These are phyloP conservation scores for Papilio elwesi DNA, from an alignment of 2,888 invertebrate species.

Conservation along the genomic window DNA sequence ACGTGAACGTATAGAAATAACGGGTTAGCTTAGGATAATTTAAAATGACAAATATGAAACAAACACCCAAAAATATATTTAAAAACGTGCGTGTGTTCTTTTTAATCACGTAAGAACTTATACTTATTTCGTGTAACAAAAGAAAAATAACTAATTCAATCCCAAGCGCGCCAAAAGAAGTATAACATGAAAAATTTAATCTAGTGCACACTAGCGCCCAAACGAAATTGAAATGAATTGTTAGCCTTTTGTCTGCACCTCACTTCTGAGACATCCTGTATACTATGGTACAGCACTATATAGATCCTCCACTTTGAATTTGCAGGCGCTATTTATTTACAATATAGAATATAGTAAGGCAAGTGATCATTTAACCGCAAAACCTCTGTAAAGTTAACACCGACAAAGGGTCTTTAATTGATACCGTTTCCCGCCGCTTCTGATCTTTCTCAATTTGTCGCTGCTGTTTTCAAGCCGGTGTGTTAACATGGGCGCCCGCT, in stretches of 20 bases:
- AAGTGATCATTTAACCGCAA: slow-evolving; percentile 12
- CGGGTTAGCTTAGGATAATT: too few species aligned
- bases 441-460: slow-evolving; percentile 32
- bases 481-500: slow-evolving; percentile 1
- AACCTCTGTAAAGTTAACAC: neutral
- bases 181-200: too few species aligned
- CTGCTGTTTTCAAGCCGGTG: neutral
- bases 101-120: too few species aligned
- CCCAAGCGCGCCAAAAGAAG: too few species aligned
- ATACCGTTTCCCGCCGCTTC: slow-evolving; percentile 23
- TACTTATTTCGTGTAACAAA: too few species aligned
- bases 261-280: neutral
- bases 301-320: slow-evolving; percentile 1
- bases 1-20: too few species aligned
- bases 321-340: neutral
- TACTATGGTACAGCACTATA: slow-evolving; percentile 1
- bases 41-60: too few species aligned
- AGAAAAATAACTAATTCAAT: too few species aligned
- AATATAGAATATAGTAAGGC: slow-evolving; percentile 15
- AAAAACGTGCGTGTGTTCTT: too few species aligned
- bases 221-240: neutral
- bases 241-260: too few species aligned
- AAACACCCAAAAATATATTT: too few species aligned
- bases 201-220: neutral
- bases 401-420: slow-evolving; percentile 31